Conservation (phyloP, 2,113 vertebrate species). For the Elanus axillaris region DNA sequence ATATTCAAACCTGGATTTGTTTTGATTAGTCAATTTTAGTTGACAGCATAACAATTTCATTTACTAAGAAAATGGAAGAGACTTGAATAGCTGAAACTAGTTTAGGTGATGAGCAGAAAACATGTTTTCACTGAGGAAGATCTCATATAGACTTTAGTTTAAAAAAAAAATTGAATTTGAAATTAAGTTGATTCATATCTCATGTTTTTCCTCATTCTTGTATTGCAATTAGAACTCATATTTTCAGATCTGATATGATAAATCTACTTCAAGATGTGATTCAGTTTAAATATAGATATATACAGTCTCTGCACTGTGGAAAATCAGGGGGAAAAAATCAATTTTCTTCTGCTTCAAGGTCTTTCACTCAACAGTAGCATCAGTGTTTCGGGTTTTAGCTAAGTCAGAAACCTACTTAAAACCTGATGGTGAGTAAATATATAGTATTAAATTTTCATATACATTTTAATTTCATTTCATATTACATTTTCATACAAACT, state of each 20-base stretch:
- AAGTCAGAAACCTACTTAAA: not conserved
- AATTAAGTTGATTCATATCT: not conserved
- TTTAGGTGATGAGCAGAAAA: not conserved
- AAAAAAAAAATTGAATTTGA: not conserved
- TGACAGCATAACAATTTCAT: not conserved
- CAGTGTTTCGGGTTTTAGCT: not conserved
- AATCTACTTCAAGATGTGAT: not conserved
- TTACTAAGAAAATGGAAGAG: not conserved
- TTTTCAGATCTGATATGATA: not conserved
- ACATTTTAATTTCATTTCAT: not conserved
- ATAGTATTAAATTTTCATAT: not conserved
- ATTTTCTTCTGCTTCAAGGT: not conserved
- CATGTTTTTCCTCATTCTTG: not conserved
- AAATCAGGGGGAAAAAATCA: not conserved
- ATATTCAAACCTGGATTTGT: not conserved
- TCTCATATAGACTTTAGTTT: not conserved
- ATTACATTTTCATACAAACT: not conserved
- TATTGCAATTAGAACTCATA: not conserved
- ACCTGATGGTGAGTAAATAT: not conserved
- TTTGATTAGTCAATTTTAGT: not conserved
- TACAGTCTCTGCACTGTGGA: not conserved
- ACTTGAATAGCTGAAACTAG: not conserved
- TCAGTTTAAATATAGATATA: not conserved
- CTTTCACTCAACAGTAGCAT: not conserved
- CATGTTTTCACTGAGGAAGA: not conserved